Base-by-base conservation (phyloP, 1,140 invertebrate genomes). In the Bombus confusus region DNA sequence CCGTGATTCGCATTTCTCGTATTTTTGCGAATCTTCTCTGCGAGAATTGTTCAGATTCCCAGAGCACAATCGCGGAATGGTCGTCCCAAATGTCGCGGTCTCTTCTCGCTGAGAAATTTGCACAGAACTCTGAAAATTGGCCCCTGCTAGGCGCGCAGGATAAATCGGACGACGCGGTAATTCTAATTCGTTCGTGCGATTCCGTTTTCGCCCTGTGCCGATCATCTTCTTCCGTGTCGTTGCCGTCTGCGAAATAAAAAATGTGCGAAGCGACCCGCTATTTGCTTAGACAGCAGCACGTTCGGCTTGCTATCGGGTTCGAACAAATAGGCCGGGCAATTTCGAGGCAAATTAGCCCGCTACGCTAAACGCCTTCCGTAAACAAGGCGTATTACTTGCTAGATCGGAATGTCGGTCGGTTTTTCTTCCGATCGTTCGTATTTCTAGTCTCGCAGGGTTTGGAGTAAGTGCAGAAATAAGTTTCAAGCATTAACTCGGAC, bases 401-500 rank as follows among this genome's bases (percentile, higher is more conserved):
- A 28, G n/a, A 83, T 76, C 81, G 43, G 68, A 81, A 81, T 81
- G 52, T 12, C 69, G 52, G 34, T 39, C 66, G 79, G 79, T 73
- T 73, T 81, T 69, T 72, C 69, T 62, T 71, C 4, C 79, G 79
- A 81, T 72, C 74, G 66, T 88, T 88, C 85, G 77, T 74, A 68
- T 77, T 87, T 80, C 77, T 66, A 87, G 78, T 72, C 39, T 22
- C 57, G 41, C 31, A 62, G 31, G 66, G 47, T 80, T 79, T 74
- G 28, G 80, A 72, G 52, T 37, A 62, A 57, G 52, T 31, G 69
- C 73, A 78, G 66, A 86, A 83, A 86, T 80, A 86, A 76, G 69
- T 85, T 86, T 39, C 73, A 75, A 59, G 81, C 79, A 64, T 83
- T 79, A 83, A 75, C 64, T 85, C 74, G 85, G 64, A 89, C 78